A percentile compares a stretch with the other conserved stretches of the same genome.
These are phyloP conservation scores for Tyria jacobaeae DNA, from an alignment of 2,888 invertebrate species.

Conservation along the genomic window DNA sequence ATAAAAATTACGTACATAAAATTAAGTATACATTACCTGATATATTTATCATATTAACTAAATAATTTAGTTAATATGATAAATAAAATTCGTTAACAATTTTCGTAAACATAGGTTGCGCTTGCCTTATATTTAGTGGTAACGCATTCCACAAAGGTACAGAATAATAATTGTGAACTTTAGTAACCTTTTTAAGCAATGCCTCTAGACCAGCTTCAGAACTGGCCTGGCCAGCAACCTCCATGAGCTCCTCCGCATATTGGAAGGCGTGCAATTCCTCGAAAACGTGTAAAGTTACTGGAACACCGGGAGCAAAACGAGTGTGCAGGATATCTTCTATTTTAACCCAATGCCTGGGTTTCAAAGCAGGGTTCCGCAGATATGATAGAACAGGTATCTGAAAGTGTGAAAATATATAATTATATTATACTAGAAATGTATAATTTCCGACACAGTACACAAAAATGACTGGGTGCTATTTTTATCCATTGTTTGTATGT, in stretches of 20 bases:
- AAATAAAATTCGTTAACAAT: too few species aligned
- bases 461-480: too few species aligned
- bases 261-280: conserved; percentile 92
- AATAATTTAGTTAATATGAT: too few species aligned
- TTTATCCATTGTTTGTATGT: too few species aligned
- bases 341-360: conserved; percentile 93
- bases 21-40: too few species aligned
- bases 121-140: too few species aligned
- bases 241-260: conserved; percentile 91
- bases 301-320: conserved; percentile 90
- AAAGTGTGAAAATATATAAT: conserved; percentile 33
- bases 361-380: conserved; percentile 92
- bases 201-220: conserved; percentile 94
- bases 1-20: too few species aligned
- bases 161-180: too few species aligned
- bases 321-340: conserved; percentile 91
- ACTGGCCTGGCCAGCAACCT: conserved; percentile 95
- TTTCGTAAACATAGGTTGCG: too few species aligned
- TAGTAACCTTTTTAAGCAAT: conserved; percentile 90
- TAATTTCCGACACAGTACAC: neutral
- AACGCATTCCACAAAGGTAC: too few species aligned
- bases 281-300: conserved; percentile 89
- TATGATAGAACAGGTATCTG: conserved; percentile 92
- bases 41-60: too few species aligned
- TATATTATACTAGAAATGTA: neutral